Conservation (phyloP, 2,888 invertebrate species). For the Lepas anatifera region DNA sequence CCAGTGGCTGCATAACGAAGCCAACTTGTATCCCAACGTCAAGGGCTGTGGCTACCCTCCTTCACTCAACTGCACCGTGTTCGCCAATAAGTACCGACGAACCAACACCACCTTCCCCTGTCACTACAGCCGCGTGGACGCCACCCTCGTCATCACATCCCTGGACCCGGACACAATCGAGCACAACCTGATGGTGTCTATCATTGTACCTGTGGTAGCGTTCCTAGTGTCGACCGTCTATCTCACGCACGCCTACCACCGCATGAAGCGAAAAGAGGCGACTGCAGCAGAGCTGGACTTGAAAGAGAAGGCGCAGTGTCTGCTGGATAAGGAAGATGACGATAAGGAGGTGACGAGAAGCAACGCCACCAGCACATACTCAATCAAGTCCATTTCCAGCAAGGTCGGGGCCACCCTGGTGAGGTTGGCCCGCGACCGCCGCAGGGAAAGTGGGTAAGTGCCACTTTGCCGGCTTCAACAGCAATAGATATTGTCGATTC, state of each 20-base stretch:
- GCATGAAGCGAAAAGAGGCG: conserved; percentile 16
- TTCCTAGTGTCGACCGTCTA: conserved; percentile 86
- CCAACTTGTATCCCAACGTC: conserved; percentile 74
- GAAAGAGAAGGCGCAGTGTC: neutral
- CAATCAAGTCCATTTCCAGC: conserved; percentile 2
- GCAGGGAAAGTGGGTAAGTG: neutral
- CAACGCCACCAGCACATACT: neutral
- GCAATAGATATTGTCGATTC: too few relatives aligned
- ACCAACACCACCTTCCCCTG: conserved; percentile 74
- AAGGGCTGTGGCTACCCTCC: conserved; percentile 88
- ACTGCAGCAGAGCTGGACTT: too few relatives aligned
- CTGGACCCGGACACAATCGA: conserved; percentile 76
- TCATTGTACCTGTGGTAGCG: conserved; percentile 85
- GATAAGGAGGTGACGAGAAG: neutral
- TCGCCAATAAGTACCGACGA: conserved; percentile 59
- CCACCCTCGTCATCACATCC: conserved; percentile 72
- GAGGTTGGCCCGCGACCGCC: neutral
- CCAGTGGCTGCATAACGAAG: conserved; percentile 31
- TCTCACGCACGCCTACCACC: conserved; percentile 77
- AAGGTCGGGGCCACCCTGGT: neutral
- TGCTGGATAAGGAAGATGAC: neutral
- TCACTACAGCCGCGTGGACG: conserved; percentile 76
- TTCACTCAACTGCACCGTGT: conserved; percentile 74
- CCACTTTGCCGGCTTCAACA: too few relatives aligned
- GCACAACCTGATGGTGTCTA: conserved; percentile 74